These are phyloP conservation scores for Crotalus helleri DNA, from an alignment of 2,113 vertebrate genomes.

Conservation along the genomic window DNA sequence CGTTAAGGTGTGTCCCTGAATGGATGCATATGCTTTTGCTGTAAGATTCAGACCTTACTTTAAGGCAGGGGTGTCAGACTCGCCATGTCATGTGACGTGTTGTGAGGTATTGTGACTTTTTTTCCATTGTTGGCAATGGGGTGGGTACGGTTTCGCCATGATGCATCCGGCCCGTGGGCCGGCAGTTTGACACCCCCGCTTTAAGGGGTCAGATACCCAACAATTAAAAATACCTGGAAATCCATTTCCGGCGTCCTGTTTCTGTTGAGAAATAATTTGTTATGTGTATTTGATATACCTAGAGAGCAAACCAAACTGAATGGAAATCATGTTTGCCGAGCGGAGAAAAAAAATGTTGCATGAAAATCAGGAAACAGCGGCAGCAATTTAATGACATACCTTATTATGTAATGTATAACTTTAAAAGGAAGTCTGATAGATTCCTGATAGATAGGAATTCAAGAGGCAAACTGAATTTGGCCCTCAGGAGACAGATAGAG, in stretches of 20 bases:
- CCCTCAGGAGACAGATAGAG: neutral
- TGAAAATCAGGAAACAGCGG: neutral
- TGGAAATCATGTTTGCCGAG: neutral
- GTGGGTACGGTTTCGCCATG: no score
- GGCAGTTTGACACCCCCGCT: no score
- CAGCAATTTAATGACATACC: neutral
- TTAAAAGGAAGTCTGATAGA: neutral
- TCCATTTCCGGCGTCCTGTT: neutral
- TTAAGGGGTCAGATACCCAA: neutral
- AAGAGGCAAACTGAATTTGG: neutral
- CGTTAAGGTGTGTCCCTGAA: neutral
- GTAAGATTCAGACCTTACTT: neutral
- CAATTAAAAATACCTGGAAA: neutral
- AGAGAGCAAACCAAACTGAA: no score
- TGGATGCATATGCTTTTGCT: neutral
- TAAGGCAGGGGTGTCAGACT: no score
- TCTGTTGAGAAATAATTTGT: neutral
- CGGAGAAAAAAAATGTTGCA: neutral
- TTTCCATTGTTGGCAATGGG: no score
- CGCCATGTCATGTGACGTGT: no score
- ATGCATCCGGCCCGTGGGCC: no score
- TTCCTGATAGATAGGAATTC: neutral
- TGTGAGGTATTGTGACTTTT: no score
- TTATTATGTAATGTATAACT: neutral
- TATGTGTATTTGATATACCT: neutral